Evolutionary conservation across 2,797 vertebrate species (phyloP), one percentile per base, ranked within the genome.

Genomic region (Melanotaenia pygmaea): DNA sequence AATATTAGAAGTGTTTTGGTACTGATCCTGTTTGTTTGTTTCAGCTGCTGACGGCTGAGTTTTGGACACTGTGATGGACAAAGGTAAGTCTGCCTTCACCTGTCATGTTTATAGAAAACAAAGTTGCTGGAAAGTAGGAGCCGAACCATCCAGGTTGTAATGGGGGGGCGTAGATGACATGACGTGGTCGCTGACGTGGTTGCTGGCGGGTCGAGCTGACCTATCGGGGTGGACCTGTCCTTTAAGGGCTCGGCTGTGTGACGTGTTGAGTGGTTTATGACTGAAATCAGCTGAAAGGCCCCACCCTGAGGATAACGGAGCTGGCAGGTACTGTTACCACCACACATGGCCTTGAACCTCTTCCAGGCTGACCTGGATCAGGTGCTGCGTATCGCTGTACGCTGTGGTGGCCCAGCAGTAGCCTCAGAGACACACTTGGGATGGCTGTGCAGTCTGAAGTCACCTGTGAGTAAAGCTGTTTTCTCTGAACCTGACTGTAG

Each of bases 61-160:
- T 75, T 76, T 68, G 62, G 68, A 75, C 53, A 40, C 72, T 81
- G 86, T 80, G 68, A 94, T 94, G 93, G 93, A 94, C 88, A 91
- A 89, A 66, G 92, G 93, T 94, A 90, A 91, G 84, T 30, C 30
- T 30, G 30, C 30, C 30, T 30, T 30, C 30, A 30, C 30, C 4
- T 30, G 30, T 30, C 30, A 30, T 30, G 30, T 30, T 30, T 30
- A 30, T 30, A 30, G 30, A 30, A 30, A 30, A 30, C 30, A 30
- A 30, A 30, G 28, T 5, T 4, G 28, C 28, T 30, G 28, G 4
- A 30, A 30, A 30, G 28, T 30, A 4, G 4, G 28, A 30, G 28
- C 28, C 28, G 28, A 30, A 30, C 28, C 28, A 30, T 30, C 28
- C 28, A 30, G 28, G 28, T 5, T 30, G 28, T 30, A 4, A 30